Evolutionary conservation across 2,888 invertebrate species (phyloP).

Genomic region (Oithona nana): DNA sequence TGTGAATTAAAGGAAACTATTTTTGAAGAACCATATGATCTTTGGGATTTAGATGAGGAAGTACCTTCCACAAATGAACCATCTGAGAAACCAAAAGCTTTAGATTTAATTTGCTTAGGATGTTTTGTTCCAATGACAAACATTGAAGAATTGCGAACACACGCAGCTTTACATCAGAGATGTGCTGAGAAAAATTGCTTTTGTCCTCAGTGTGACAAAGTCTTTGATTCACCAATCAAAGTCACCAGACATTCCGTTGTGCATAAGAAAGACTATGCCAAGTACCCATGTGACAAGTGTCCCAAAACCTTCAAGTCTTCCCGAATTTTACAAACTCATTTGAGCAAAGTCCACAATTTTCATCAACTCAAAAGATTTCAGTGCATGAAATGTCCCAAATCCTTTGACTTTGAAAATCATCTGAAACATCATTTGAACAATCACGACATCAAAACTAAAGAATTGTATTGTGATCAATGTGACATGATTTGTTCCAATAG

Average conservation of each 20-base stretch:
- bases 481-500: background rate
- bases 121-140: background rate
- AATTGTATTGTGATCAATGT: constrained; percentile 1
- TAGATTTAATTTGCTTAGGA: background rate
- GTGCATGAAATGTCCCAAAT: background rate
- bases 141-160: background rate
- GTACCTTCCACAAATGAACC: background rate
- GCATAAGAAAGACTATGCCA: background rate
- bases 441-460: background rate
- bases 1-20: background rate
- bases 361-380: background rate
- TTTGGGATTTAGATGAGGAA: background rate
- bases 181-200: background rate
- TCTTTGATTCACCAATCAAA: background rate
- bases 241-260: background rate
- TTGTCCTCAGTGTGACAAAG: background rate
- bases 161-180: background rate
- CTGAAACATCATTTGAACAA: background rate
- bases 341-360: background rate
- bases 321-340: background rate
- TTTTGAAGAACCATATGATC: background rate
- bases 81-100: background rate
- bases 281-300: background rate
- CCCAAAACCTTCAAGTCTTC: background rate
- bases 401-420: background rate